Evolutionary conservation across 1,140 invertebrate genomes (phyloP).

Genomic region (Drosophila nikananu): DNA sequence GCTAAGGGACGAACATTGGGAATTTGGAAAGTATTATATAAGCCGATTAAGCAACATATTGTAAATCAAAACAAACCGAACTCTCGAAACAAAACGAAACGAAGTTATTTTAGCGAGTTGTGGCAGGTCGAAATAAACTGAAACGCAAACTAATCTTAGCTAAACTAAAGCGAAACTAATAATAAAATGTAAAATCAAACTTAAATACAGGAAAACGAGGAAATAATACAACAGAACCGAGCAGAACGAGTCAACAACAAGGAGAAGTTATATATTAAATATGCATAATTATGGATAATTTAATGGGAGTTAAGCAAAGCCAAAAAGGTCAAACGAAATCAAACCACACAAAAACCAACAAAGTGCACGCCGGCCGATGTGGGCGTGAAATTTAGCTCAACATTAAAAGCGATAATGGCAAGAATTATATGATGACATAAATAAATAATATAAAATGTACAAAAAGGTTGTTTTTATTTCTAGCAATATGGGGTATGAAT

Average conservation of each 20-base stretch:
- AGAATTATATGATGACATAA: conserved; percentile 80
- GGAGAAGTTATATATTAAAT: conserved; percentile 60
- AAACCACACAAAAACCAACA: conserved; percentile 69
- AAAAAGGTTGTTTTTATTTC: conserved; percentile 6
- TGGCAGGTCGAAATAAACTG: conserved; percentile 27
- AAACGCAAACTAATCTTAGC: conserved; percentile 43
- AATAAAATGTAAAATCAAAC: conserved; percentile 80
- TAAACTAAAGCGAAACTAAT: conserved; percentile 51
- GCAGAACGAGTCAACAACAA: conserved; percentile 33
- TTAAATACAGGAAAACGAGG: conserved; percentile 72
- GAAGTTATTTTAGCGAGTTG: conserved; percentile 45
- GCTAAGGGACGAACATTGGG: conserved; percentile 18
- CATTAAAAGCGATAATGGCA: conserved; percentile 73
- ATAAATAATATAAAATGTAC: conserved; percentile 62
- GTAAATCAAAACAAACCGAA: conserved; percentile 63
- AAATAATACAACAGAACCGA: conserved; percentile 36
- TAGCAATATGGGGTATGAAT: too few relatives aligned
- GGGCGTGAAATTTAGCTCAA: conserved; percentile 76
- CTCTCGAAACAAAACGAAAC: conserved; percentile 25
- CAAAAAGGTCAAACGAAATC: conserved; percentile 65
- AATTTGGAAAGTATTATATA: conserved; percentile 5
- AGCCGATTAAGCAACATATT: conserved; percentile 41
- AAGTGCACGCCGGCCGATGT: conserved; percentile 56
- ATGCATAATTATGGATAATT: conserved; percentile 71
- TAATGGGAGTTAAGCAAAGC: conserved; percentile 65